These are phyloP conservation scores for Ophiothrix spiculata DNA, from an alignment of 35 echinoderm and acorn worm genomes.

Conservation along the genomic window DNA sequence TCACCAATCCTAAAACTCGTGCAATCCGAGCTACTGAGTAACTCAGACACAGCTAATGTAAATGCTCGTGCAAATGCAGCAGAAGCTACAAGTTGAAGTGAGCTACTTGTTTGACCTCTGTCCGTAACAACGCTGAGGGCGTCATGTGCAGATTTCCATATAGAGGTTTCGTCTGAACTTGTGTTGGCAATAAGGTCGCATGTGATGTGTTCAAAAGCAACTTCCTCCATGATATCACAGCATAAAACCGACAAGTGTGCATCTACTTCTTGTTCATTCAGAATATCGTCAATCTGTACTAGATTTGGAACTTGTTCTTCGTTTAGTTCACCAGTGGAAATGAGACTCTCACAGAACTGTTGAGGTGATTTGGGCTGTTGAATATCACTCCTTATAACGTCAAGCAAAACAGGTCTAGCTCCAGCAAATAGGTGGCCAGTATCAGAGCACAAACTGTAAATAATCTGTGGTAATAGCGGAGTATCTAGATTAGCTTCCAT, in stretches of 20 bases:
- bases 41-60: conserved; percentile 8
- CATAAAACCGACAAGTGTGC: background rate
- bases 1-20: background rate
- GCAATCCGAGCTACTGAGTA: background rate
- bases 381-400: conserved; percentile 26
- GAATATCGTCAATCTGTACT: background rate
- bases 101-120: background rate
- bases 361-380: background rate
- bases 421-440: conserved; percentile 7
- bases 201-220: conserved; percentile 27
- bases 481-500: conserved; percentile 20
- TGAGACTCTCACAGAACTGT: background rate
- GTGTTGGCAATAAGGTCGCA: background rate
- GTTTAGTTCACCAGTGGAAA: background rate
- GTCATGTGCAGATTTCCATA: background rate
- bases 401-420: conserved; percentile 15
- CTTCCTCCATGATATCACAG: conserved; percentile 27
- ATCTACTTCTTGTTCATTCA: background rate
- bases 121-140: background rate
- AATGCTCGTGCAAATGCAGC: conserved; percentile 6
- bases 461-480: conserved; percentile 8
- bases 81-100: background rate
- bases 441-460: background rate
- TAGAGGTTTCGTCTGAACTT: background rate
- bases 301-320: background rate